These are phyloP conservation scores for Hydra vulgaris DNA, from an alignment of 30 jellyfish, hydroid and myxozoan species.

Conservation along the genomic window DNA sequence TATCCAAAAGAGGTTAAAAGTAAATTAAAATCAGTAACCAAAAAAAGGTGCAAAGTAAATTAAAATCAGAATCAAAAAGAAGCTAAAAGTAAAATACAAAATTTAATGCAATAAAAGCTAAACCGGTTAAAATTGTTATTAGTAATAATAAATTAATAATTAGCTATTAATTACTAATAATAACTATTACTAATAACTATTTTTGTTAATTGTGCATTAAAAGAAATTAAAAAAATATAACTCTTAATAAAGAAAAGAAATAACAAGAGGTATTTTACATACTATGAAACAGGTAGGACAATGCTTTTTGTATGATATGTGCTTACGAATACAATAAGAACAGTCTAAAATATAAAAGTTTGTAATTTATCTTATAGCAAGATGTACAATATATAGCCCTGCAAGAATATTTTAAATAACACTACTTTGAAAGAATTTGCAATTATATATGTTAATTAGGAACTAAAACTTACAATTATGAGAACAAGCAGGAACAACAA, in stretches of 20 bases:
- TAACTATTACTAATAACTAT: no score
- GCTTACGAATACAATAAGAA: constrained; percentile 55
- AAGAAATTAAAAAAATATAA: not conserved
- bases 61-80: no score
- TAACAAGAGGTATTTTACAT: not conserved
- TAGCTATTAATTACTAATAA: no score
- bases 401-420: not conserved
- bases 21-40: no score
- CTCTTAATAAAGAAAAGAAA: not conserved
- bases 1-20: no score
- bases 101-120: no score
- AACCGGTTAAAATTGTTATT: no score
- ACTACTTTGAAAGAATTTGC: not conserved
- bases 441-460: not conserved
- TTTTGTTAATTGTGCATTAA: no score
- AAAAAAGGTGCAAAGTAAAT: no score
- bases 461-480: constrained; percentile 56
- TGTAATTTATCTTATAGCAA: not conserved
- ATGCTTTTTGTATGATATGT: constrained; percentile 39
- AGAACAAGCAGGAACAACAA: constrained; percentile 60
- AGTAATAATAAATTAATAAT: no score
- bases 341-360: constrained; percentile 36
- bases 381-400: not conserved
- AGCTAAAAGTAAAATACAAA: no score
- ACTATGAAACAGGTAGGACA: constrained; percentile 55